Conservation (phyloP, 2,888 invertebrate genomes). For the Drosophila suboccidentalis region DNA sequence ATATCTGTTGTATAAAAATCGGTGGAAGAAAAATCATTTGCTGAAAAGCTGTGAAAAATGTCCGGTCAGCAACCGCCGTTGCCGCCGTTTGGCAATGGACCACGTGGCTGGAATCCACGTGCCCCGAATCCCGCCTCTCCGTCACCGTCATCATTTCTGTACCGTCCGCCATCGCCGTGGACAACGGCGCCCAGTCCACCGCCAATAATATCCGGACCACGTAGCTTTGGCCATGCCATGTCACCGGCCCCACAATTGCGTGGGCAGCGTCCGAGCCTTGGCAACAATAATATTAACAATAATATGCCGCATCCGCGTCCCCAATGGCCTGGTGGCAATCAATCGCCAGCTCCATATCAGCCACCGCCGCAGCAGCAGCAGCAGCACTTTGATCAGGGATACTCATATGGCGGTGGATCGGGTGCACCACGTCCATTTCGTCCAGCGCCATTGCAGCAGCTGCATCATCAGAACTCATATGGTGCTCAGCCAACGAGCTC, state of each 20-base stretch:
- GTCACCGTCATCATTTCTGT: slow-evolving; percentile 88
- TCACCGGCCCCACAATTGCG: slow-evolving; percentile 86
- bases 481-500: slow-evolving; percentile 78
- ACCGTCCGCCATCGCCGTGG: slow-evolving; percentile 92
- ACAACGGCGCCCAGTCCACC: slow-evolving; percentile 89
- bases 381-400: slow-evolving; percentile 49
- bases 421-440: slow-evolving; percentile 85
- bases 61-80: slow-evolving; percentile 84
- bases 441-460: slow-evolving; percentile 84
- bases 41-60: slow-evolving; percentile 71
- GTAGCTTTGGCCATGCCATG: slow-evolving; percentile 85
- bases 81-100: slow-evolving; percentile 81
- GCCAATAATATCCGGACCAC: slow-evolving; percentile 89
- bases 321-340: slow-evolving; percentile 87
- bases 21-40: slow-evolving; percentile 8
- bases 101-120: slow-evolving; percentile 85
- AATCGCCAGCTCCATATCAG: slow-evolving; percentile 84
- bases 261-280: slow-evolving; percentile 82
- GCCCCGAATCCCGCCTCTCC: slow-evolving; percentile 81
- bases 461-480: slow-evolving; percentile 84
- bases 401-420: slow-evolving; percentile 45
- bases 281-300: slow-evolving; percentile 28
- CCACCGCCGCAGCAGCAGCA: slow-evolving; percentile 56
- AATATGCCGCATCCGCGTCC: slow-evolving; percentile 89
- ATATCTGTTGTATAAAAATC: background rate